These are phyloP conservation scores for Cyclophora albipunctata DNA, from an alignment of 2,888 invertebrate genomes.

Conservation along the genomic window DNA sequence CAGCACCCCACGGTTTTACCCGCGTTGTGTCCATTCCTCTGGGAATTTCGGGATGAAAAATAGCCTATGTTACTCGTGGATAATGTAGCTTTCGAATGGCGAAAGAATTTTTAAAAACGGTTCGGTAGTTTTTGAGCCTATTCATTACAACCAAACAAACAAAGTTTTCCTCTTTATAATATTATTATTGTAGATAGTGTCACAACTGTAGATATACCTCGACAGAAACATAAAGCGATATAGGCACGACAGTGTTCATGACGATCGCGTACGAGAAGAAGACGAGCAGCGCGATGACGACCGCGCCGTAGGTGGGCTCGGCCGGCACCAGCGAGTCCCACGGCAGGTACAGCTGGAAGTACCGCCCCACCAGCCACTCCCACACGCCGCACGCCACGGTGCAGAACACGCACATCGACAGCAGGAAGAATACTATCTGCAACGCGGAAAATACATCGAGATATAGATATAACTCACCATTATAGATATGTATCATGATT, in stretches of 20 bases:
- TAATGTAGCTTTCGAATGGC: no score
- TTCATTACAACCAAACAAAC: no score
- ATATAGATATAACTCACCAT: no score
- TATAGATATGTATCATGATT: no score
- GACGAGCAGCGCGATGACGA: constrained; percentile 95
- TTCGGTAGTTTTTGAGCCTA: no score
- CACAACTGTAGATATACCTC: constrained; percentile 75
- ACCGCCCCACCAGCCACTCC: constrained; percentile 94
- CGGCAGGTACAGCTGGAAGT: constrained; percentile 92
- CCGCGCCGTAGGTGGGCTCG: constrained; percentile 87
- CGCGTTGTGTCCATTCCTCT: no score
- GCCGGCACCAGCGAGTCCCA: constrained; percentile 95
- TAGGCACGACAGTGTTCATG: constrained; percentile 99
- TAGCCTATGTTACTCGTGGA: no score
- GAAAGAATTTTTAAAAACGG: no score
- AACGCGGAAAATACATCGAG: neutral
- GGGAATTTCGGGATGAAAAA: no score
- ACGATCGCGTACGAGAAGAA: constrained; percentile 99
- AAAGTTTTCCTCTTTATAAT: no score
- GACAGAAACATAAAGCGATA: constrained; percentile 96
- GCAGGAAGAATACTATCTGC: constrained; percentile 98
- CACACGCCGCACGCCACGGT: constrained; percentile 98
- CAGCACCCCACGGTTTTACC: no score
- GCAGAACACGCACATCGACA: constrained; percentile 98
- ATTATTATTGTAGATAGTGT: no score